Evolutionary conservation across 92 coral and sea anemone species (phyloP).

Genomic region (Zoanthus solanderi): DNA sequence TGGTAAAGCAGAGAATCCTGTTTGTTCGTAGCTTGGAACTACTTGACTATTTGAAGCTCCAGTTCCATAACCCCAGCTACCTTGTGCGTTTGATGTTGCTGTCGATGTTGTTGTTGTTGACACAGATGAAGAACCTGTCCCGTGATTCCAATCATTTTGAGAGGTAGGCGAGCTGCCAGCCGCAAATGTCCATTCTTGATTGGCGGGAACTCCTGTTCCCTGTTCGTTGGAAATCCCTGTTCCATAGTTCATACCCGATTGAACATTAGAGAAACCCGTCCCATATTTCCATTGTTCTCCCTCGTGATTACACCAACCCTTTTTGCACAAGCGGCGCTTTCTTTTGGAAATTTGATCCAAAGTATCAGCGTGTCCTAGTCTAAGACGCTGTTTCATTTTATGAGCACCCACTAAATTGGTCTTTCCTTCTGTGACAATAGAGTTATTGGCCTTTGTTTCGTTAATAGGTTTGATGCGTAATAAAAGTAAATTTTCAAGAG

Average conservation of each 20-base stretch:
- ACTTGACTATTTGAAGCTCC: not conserved
- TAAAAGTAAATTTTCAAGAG: not conserved
- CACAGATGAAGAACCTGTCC: not conserved
- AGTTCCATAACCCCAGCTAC: not conserved
- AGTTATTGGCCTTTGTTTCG: not conserved
- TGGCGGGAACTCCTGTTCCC: not conserved
- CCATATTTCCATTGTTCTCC: conserved; percentile 9
- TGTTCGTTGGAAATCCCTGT: not conserved
- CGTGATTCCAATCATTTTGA: conserved; percentile 17
- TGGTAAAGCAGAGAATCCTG: conserved; percentile 6
- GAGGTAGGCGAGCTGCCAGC: conserved; percentile 2
- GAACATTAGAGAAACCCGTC: not conserved
- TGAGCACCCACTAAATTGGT: not conserved
- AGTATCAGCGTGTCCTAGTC: not conserved
- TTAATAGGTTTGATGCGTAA: not conserved
- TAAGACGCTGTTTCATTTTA: not conserved
- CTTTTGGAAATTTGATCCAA: not conserved
- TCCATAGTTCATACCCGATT: conserved; percentile 19
- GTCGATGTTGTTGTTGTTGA: conserved; percentile 17
- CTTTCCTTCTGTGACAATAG: not conserved
- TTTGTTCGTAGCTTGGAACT: not conserved
- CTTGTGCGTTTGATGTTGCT: not conserved
- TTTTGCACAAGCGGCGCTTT: conserved; percentile 7
- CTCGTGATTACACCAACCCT: conserved; percentile 6
- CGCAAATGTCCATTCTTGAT: conserved; percentile 10